A percentile compares a stretch with the other conserved stretches of the same genome.
Conservation (phyloP, 2,888 invertebrate genomes). For the Craniophora ligustri region DNA sequence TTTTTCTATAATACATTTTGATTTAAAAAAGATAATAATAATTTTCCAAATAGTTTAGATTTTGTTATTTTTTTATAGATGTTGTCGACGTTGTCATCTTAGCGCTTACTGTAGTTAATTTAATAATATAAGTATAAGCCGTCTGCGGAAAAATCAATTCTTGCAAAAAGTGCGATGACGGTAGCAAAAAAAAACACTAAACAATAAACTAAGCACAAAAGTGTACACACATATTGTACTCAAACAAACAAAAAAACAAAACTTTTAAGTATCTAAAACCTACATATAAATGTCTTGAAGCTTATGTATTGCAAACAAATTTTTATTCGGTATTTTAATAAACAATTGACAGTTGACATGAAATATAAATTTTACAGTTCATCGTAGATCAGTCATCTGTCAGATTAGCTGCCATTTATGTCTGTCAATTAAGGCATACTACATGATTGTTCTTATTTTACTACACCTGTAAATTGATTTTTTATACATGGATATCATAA, state of each 20-base stretch:
- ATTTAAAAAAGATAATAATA: too few species aligned
- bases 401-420: too few species aligned
- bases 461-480: too few species aligned
- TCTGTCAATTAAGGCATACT: too few species aligned
- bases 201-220: conserved; percentile 69
- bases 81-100: neutral
- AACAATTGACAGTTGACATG: too few species aligned
- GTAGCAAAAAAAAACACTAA: conserved; percentile 51
- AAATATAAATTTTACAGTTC: too few species aligned
- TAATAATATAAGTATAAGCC: conserved; percentile 56
- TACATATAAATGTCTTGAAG: conserved; percentile 30
- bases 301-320: conserved; percentile 38
- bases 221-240: conserved; percentile 74
- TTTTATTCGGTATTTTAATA: too few species aligned
- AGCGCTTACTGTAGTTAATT: neutral
- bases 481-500: too few species aligned
- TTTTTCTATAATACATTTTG: neutral
- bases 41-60: too few species aligned
- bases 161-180: conserved; percentile 44
- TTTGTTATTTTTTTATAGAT: too few species aligned
- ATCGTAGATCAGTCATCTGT: too few species aligned
- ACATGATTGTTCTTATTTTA: too few species aligned
- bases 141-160: conserved; percentile 56
- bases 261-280: conserved; percentile 44
- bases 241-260: conserved; percentile 63